Percentiles rank a stretch among this genome's conserved stretches.
phyloP scores from a whole-genome alignment of 2,797 vertebrate genomes.

The Notolepis coatsorum region DNA sequence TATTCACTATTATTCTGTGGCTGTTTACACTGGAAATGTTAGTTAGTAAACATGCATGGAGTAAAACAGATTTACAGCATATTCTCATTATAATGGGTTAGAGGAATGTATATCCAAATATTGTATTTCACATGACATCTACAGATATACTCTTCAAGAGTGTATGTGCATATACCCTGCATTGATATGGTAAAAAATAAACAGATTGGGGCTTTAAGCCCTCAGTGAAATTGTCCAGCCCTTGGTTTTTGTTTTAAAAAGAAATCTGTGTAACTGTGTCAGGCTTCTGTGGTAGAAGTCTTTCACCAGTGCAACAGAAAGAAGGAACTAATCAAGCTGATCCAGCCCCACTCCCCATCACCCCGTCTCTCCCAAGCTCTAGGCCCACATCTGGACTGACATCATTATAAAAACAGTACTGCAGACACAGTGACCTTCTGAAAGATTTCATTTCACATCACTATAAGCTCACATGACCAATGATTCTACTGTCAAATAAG shows the following conservation, averaged over 20 bases:
- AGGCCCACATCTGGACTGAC: slow-evolving; percentile 75
- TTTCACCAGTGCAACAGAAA: slow-evolving; percentile 54
- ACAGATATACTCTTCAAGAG: no score
- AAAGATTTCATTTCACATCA: slow-evolving; percentile 45
- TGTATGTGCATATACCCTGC: no score
- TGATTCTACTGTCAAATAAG: slow-evolving; percentile 12
- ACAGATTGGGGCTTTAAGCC: no score
- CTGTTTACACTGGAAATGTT: no score
- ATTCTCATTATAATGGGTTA: no score
- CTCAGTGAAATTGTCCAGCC: slow-evolving; percentile 16
- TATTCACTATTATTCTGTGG: no score
- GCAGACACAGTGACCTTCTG: slow-evolving; percentile 50
- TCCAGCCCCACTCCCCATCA: slow-evolving; percentile 63
- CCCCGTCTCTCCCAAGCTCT: slow-evolving; percentile 45
- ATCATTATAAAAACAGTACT: slow-evolving; percentile 65
- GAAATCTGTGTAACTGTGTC: slow-evolving; percentile 22
- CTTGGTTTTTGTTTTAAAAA: slow-evolving; percentile 8
- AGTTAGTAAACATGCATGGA: no score
- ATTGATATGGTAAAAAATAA: no score
- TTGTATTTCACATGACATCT: no score
- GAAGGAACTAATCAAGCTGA: slow-evolving; percentile 61
- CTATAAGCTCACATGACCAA: slow-evolving; percentile 6
- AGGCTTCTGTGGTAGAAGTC: slow-evolving; percentile 22
- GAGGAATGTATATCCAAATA: no score
- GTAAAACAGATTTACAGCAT: no score